A percentile compares a stretch with the other conserved stretches of the same genome.
Evolutionary conservation across 2,113 vertebrate genomes (phyloP).

Genomic region (Porphyrio hochstetteri): DNA sequence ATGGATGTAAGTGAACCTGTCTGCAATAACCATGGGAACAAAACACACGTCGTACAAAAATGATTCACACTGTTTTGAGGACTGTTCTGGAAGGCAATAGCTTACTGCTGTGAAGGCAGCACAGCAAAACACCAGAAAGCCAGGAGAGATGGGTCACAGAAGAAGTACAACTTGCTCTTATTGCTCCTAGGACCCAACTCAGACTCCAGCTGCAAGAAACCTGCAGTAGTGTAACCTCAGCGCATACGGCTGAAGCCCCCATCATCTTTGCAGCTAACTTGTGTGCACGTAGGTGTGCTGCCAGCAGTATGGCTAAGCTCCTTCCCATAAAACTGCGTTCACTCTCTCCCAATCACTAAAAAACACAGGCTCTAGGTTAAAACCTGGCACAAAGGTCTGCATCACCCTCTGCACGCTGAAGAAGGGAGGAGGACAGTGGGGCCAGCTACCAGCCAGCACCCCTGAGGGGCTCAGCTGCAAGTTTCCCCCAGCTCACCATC

Average conservation of each 20-base stretch:
- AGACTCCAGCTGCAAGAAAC: background rate
- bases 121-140: background rate
- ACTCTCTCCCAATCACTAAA: rapidly evolving
- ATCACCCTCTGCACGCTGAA: background rate
- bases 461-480: background rate
- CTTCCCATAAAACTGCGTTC: background rate
- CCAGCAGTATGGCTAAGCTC: background rate
- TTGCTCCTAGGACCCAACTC: background rate
- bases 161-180: background rate
- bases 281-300: rapidly evolving
- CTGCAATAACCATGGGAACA: slow-evolving; percentile 55
- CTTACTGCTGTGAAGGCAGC: background rate
- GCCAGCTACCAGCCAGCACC: background rate
- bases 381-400: background rate
- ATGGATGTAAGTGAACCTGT: background rate
- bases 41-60: rapidly evolving
- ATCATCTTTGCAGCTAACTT: background rate
- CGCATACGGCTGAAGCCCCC: background rate
- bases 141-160: background rate
- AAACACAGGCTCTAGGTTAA: rapidly evolving
- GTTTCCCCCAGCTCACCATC: background rate
- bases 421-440: background rate
- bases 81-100: slow-evolving; percentile 30
- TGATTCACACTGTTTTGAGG: slow-evolving; percentile 33
- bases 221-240: background rate